Evolutionary conservation across 2,888 invertebrate genomes (phyloP).

Genomic region (Caenorhabditis becei): DNA sequence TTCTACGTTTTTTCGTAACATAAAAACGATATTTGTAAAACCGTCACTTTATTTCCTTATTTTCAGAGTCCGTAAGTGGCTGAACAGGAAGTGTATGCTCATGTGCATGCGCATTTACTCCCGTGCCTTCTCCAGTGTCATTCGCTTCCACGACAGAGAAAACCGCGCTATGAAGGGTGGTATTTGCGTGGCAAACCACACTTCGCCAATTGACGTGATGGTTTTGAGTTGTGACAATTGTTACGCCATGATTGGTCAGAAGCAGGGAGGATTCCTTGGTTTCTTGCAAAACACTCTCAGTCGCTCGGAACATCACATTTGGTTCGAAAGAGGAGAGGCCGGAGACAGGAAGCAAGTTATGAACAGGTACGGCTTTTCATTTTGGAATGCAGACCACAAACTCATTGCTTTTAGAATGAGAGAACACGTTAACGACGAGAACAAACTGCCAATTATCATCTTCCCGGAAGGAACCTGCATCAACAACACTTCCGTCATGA

Average conservation of each 20-base stretch:
- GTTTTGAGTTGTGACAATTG: slow-evolving; percentile 90
- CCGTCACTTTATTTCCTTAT: no score
- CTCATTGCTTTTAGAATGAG: slow-evolving; percentile 91
- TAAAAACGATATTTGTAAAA: no score
- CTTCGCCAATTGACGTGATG: slow-evolving; percentile 92
- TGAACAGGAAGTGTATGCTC: slow-evolving; percentile 86
- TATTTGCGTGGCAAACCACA: slow-evolving; percentile 97
- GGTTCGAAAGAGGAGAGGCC: slow-evolving; percentile 97
- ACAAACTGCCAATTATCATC: slow-evolving; percentile 96
- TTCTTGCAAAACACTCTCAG: slow-evolving; percentile 93
- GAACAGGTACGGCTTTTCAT: slow-evolving; percentile 98
- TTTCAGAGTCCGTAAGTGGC: no score
- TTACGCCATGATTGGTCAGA: slow-evolving; percentile 96
- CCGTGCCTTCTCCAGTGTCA: slow-evolving; percentile 87
- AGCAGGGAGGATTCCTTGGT: slow-evolving; percentile 86
- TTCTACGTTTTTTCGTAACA: neutral
- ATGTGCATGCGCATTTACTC: slow-evolving; percentile 89
- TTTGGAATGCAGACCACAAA: slow-evolving; percentile 98
- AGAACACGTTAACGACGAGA: slow-evolving; percentile 92
- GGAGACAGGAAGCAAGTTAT: slow-evolving; percentile 93
- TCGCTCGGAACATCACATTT: slow-evolving; percentile 95
- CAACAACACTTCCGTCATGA: slow-evolving; percentile 99
- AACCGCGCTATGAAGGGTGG: slow-evolving; percentile 82
- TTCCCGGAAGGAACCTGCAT: slow-evolving; percentile 99
- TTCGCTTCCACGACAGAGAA: slow-evolving; percentile 83